Percentiles rank a stretch among this genome's conserved stretches.
Conservation (phyloP, 2,797 vertebrate genomes). For the Phoeniculus purpureus region DNA sequence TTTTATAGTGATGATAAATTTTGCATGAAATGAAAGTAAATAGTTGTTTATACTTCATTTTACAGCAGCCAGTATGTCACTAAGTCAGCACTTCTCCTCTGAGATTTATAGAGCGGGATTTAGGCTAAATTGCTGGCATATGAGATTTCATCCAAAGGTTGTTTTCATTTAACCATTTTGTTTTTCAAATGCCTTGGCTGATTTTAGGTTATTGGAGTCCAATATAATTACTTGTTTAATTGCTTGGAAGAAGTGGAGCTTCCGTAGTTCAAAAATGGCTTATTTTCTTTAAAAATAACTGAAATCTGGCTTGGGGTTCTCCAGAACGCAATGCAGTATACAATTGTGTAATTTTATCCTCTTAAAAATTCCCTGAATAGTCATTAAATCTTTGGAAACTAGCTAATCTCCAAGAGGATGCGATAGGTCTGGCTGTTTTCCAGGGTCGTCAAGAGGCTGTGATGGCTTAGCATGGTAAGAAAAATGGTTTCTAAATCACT, state of each 20-base stretch:
- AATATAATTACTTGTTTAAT: conserved; percentile 65
- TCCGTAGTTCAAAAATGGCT: conserved; percentile 55
- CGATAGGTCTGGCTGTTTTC: neutral
- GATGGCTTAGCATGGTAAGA: neutral
- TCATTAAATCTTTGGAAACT: conserved; percentile 45
- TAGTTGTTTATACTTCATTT: conserved; percentile 55
- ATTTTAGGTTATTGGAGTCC: conserved; percentile 59
- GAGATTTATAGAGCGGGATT: conserved; percentile 63
- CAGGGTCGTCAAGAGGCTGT: neutral
- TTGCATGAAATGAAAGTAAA: conserved; percentile 65
- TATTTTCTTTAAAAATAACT: conserved; percentile 56
- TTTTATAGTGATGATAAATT: conserved; percentile 56
- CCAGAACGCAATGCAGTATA: neutral
- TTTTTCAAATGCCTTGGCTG: conserved; percentile 47
- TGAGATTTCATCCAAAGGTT: conserved; percentile 66
- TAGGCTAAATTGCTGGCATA: conserved; percentile 63
- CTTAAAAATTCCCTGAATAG: conserved; percentile 43
- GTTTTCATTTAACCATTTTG: conserved; percentile 69
- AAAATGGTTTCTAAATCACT: neutral
- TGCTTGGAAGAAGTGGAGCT: conserved; percentile 52
- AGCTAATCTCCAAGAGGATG: conserved; percentile 33
- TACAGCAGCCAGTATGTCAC: conserved; percentile 41
- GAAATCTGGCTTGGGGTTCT: conserved; percentile 34
- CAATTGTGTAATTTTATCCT: conserved; percentile 42
- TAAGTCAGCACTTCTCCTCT: conserved; percentile 61